phyloP scores from a whole-genome alignment of 2,113 vertebrate species.

The Piprites chloris region DNA sequence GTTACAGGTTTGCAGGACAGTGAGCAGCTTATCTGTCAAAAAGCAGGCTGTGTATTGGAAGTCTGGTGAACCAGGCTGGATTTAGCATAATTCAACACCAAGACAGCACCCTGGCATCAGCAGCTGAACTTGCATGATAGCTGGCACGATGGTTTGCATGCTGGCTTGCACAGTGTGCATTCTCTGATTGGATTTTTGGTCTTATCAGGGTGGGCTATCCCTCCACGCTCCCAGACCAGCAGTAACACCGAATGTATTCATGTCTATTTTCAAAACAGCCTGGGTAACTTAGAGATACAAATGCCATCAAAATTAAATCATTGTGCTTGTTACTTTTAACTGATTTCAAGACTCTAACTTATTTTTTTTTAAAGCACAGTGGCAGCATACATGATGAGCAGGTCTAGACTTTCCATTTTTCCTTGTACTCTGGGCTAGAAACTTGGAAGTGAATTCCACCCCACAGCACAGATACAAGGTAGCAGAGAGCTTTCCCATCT shows the following conservation, averaged over 20 bases:
- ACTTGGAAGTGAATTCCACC: not conserved
- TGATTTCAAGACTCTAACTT: not conserved
- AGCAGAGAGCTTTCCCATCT: not conserved
- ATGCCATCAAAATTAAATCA: not conserved
- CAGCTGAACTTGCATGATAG: too few species aligned
- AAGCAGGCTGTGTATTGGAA: too few species aligned
- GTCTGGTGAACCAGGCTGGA: too few species aligned
- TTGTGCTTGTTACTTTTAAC: not conserved
- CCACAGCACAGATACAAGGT: not conserved
- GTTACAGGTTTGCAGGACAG: too few species aligned
- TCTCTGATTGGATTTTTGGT: too few species aligned
- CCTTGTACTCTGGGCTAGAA: not conserved
- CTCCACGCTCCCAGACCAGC: not conserved
- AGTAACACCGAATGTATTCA: rapidly evolving
- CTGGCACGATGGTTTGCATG: too few species aligned
- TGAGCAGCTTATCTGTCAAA: too few species aligned
- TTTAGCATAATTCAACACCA: too few species aligned
- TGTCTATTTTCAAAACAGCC: not conserved
- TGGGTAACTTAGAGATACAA: not conserved
- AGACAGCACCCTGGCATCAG: too few species aligned
- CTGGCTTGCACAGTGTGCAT: too few species aligned
- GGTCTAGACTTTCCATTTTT: not conserved
- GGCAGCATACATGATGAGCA: not conserved
- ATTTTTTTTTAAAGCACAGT: not conserved
- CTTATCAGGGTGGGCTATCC: too few species aligned